Evolutionary conservation across 2,797 vertebrate genomes (phyloP), one percentile per base, ranked within the genome.

Genomic region (Smutsia gigantea): DNA sequence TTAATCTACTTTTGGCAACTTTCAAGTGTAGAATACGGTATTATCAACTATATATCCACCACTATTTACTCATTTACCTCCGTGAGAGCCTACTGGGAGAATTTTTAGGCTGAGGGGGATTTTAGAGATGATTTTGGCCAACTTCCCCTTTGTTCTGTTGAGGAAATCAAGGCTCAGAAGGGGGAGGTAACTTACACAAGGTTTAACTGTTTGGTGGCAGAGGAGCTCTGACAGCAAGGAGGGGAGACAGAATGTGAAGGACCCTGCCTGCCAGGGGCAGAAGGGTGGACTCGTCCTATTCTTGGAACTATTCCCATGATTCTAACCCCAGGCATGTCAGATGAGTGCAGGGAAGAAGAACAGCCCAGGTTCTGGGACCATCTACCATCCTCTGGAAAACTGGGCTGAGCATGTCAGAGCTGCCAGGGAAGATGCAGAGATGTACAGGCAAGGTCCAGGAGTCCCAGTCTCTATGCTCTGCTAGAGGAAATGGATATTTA

Each of bases 391-490:
- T n/a, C 83, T 63, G 63, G 34, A 25, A 94, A 72, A 10, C 11
- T 0, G 3, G 4, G 5, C 0, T 9, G 11, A 71, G 63, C 39
- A 1, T 13, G 2, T 5, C 39, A 4, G 18, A 21, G 51, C 29
- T 59, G 10, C n/a, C 34, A 29, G 29, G 57, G 27, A 68, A 29
- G 11, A 7, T 1, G 1, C 37, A 25, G 39, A 64, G 19, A 31
- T 34, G 15, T 4, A 1, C 0, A 9, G 34, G 34, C 29, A 1
- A 10, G 23, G 27, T 19, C 59, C 3, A 4, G 31, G 21, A 0
- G 0, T 3, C 37, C 9, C 18, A 0, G 18, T 27, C 27, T 66
- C 34, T 17, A 12, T 31, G 37, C 18, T 39, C 59, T 5, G 5
- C 21, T 4, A 37, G 82, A 59, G 27, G 31, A 79, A 31, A 14